Conservation (phyloP, 2,797 vertebrate species). For the Odontamblyopus rebecca region DNA sequence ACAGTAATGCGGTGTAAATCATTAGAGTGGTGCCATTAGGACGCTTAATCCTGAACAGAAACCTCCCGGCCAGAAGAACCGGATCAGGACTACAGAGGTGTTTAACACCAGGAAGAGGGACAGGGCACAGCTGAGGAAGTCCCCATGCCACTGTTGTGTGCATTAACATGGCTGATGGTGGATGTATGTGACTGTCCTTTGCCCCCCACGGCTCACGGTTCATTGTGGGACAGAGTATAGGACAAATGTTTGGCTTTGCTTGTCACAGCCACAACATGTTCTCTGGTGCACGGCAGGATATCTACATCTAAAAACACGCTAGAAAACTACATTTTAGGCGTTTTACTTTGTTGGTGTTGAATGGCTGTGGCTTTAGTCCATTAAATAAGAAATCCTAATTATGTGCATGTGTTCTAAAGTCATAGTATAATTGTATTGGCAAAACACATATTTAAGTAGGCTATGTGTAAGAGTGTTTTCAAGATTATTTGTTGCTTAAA, state of each 20-base stretch:
- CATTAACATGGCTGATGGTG: constrained; percentile 17
- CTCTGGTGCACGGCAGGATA: not conserved
- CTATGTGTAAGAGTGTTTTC: not conserved
- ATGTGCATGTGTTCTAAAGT: not conserved
- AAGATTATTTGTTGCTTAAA: not conserved
- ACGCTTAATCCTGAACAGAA: constrained; percentile 59
- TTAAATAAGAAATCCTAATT: not conserved
- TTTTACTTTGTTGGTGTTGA: not conserved
- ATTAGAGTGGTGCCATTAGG: constrained; percentile 67
- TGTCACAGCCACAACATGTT: constrained; percentile 6
- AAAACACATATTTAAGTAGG: not conserved
- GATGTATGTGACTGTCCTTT: constrained; percentile 1
- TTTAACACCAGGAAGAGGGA: constrained; percentile 45
- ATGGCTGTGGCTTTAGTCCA: not conserved
- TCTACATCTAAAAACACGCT: too few species aligned
- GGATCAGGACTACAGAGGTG: constrained; percentile 63
- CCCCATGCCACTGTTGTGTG: constrained; percentile 48
- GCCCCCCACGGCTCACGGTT: constrained; percentile 41
- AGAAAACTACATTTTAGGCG: too few species aligned
- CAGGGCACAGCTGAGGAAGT: constrained; percentile 65
- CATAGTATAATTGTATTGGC: not conserved
- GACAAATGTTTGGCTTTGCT: not conserved
- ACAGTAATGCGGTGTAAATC: constrained; percentile 66
- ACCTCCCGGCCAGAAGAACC: constrained; percentile 67
- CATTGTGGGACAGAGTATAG: constrained; percentile 49